Evolutionary conservation across 2,888 invertebrate species (phyloP), one percentile per base, ranked within the genome.

Genomic region (Acanthosepion pharaonis): DNA sequence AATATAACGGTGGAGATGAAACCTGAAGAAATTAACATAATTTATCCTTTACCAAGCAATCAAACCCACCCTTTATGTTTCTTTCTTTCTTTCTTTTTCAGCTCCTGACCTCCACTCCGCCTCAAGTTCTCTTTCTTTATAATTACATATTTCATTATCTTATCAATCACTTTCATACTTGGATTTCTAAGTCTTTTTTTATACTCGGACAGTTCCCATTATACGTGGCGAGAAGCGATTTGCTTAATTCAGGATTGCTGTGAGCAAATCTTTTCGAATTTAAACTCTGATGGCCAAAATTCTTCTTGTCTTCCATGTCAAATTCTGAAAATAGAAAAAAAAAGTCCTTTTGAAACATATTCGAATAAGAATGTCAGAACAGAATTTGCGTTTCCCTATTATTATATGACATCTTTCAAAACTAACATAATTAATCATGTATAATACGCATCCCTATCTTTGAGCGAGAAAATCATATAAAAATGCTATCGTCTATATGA

Each of bases 321-420:
- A 94, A 94, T 94, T 94, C 94, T 94, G 94, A 94, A 94, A 94
- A 55, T 51, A 59, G 5, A 59, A 23, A 59, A 59, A 59, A 59
- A 59, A 59, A 59, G 20, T 23, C 23, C 5, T 5, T 55, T 55
- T 18, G 0, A 0, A 20, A 55, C 23, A 0, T 15, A 20, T 55
- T 55, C 20, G 15, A 51, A 51, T 15, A 51, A 51, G 15, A 11
- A 51, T 51, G 51, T 51, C 51, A 51, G 6, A 51, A 51, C 9
- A 51, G 51, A 15, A 91, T n/a, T 42, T 23, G 8, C n/a, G 33
- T n/a, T 91, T 91, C 15, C 15, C 5, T 51, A 11, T 51, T 51
- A 51, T 15, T 51, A 8, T 51, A 51, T 42, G 42, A 42, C 42
- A 42, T 1, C 42, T 42, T 42, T 42, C 42, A 42, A 42, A 42